Base-by-base conservation (phyloP, 2,888 invertebrate genomes). In the Chloroclystis v-ata region DNA sequence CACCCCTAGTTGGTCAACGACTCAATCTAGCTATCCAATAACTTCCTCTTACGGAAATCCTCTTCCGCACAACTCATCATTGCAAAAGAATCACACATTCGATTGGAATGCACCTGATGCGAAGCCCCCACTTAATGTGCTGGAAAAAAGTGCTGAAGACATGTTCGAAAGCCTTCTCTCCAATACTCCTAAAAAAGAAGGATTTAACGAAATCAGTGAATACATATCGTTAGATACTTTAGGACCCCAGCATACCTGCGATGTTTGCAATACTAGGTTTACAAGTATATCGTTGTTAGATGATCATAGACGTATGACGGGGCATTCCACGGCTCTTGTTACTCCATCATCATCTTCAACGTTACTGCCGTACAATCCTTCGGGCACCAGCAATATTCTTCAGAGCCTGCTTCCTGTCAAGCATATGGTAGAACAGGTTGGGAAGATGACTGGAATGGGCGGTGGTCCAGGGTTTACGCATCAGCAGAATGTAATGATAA, bases 401-500 rank as follows among this genome's bases (percentile, higher is more conserved):
- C 82, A 82, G 1, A 80, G 74, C 47, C 71, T 88, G 49, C 57
- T 89, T 12, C 86, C 89, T 2, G 85, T 87, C 0, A 87, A 85
- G 58, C 82, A 84, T 51, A 64, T 88, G 47, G 88, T 82, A 10
- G 88, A 88, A 55, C 85, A 86, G 67, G 87, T 89, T 9, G 86
- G 87, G 9, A 86, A 88, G 56, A 55, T 89, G 13, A 78, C 85
- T 2, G 67, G 65, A 0, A 79, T 82, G 1, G 69, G 75, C 7
- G 67, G 75, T 7, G 67, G 68, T 0, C 56, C 80, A 13, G 79
- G 79, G 1, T 88, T 83, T 37, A 88, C 91, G 43, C 91, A 91
- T 61, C 91, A 91, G 62, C 91, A 91, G 64, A 91, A 91, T 63
- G 91, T 91, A 1, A 85, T 91, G 76, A 91, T 91, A 38, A 91